A percentile compares a stretch with the other conserved stretches of the same genome.
Conservation (phyloP, 2,888 invertebrate genomes). For the Hermaeophaga mercurialis region DNA sequence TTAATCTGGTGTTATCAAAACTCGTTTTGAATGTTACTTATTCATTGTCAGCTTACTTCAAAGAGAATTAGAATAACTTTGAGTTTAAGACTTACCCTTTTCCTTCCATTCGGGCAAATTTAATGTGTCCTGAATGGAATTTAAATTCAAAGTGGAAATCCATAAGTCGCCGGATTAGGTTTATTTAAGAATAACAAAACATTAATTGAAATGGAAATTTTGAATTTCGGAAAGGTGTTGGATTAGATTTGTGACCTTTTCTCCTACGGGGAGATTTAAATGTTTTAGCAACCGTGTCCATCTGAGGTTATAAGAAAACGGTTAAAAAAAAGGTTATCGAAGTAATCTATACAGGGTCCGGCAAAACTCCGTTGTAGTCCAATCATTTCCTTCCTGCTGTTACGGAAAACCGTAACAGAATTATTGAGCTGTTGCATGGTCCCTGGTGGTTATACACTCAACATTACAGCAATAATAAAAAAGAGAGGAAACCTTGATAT, state of each 20-base stretch:
- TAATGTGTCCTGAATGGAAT: constrained; percentile 44
- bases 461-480: no score
- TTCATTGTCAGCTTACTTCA: constrained; percentile 53
- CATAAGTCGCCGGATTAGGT: constrained; percentile 37
- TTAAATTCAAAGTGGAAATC: constrained; percentile 39
- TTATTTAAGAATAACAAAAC: constrained; percentile 38
- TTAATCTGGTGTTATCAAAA: constrained; percentile 48
- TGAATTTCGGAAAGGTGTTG: constrained; percentile 16
- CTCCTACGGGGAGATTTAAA: constrained; percentile 9
- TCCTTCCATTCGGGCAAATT: constrained; percentile 39
- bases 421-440: no score
- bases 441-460: no score
- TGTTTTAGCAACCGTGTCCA: background rate
- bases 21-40: constrained; percentile 51
- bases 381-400: no score
- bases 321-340: no score
- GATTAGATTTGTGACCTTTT: constrained; percentile 9
- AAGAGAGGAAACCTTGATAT: no score
- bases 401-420: no score
- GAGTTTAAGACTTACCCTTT: constrained; percentile 38
- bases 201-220: constrained; percentile 33
- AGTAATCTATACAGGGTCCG: no score
- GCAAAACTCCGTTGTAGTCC: no score
- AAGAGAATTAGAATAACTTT: constrained; percentile 51
- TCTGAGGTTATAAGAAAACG: no score